Conservation (phyloP, 2,113 vertebrate genomes). For the Glaucomys volans region DNA sequence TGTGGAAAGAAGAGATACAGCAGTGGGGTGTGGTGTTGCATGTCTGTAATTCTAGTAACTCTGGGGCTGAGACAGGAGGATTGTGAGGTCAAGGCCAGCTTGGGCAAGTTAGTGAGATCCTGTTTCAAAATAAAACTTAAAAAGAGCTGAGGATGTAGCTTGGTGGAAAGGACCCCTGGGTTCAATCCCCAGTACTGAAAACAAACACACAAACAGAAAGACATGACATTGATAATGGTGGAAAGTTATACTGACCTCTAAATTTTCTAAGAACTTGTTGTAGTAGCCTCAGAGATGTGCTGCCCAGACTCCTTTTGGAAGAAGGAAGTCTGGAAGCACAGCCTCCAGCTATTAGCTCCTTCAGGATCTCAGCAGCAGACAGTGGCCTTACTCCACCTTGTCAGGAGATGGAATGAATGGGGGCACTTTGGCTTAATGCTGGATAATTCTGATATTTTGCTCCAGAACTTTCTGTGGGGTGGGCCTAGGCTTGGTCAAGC, state of each 20-base stretch:
- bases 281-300: neutral
- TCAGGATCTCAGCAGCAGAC: neutral
- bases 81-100: no score
- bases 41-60: neutral
- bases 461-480: neutral
- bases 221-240: neutral
- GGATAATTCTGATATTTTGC: neutral
- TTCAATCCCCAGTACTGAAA: no score
- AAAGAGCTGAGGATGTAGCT: no score
- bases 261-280: neutral
- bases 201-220: neutral
- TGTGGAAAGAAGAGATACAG: neutral
- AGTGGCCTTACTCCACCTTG: neutral
- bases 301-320: neutral
- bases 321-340: neutral
- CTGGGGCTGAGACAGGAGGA: no score
- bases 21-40: no score
- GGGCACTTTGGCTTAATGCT: neutral
- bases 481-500: neutral
- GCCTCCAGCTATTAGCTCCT: neutral
- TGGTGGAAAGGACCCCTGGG: no score
- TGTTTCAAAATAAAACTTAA: no score
- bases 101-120: no score
- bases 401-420: neutral
- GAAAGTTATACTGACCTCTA: neutral